Base-by-base conservation (phyloP, 2,888 invertebrate genomes). In the Eurois occulta region DNA sequence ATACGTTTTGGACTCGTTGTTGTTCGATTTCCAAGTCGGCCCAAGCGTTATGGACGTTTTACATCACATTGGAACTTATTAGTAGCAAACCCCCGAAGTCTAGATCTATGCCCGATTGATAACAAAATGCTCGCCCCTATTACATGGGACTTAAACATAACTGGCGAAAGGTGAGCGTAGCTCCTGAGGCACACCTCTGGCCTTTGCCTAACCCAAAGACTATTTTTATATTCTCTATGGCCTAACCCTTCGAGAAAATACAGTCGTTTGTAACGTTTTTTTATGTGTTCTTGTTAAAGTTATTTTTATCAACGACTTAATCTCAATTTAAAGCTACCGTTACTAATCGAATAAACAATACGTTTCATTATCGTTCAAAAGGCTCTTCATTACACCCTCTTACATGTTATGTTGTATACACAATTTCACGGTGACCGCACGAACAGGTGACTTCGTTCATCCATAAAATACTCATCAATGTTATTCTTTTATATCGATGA, bases 401-500 rank as follows among this genome's bases (percentile, higher is more conserved):
- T 43, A 74, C n/a, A n/a, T 18, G 55, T 48, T 71, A 70, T 46
- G 71, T 66, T 55, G 55, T 41, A 58, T 10, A 65, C 43, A 73
- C 87, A 90, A 91, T 91, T 91, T 91, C 88, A 92, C 89, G 91
- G 91, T 90, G 90, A 87, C 81, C 89, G 90, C 81, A n/a, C 74
- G 64, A 77, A 85, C 92, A 92, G 91, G 92, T 92, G 92, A 78
- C 72, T 71, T 43, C 72, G 70, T 38, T 88, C 86, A 87, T 41
- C 89, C 90, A 88, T 88, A 85, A 89, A 87, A 87, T 80, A 77
- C 79, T 69, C 83, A 84, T 88, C 86, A 78, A 80, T 72, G 46
- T 58, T 69, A 18, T 28, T 70, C 65, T 75, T 83, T 16, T 81
- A 79, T 66, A 83, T 88, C 67, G 72, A 81, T 76, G 55, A 81